Evolutionary conservation across 2,888 invertebrate species (phyloP).

Genomic region (Bombylius discolor): DNA sequence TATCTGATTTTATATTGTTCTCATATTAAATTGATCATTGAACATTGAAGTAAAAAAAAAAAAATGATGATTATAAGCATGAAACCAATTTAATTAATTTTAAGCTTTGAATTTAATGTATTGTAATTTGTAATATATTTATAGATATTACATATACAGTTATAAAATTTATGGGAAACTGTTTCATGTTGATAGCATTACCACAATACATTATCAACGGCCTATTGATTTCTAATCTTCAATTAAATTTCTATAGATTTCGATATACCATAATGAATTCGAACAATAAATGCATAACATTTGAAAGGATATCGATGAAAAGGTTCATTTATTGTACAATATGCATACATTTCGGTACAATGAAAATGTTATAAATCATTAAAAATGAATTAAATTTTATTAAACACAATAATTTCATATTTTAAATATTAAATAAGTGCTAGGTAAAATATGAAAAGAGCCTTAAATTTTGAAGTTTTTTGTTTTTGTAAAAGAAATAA

Average conservation of each 20-base stretch:
- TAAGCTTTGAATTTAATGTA: neutral
- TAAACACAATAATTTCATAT: too few species aligned
- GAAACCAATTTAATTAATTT: conserved; percentile 9
- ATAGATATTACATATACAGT: too few species aligned
- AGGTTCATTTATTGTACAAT: too few species aligned
- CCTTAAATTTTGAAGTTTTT: too few species aligned
- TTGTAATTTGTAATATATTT: neutral
- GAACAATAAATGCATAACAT: too few species aligned
- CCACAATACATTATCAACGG: conserved; percentile 8
- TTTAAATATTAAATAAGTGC: too few species aligned
- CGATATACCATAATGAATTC: neutral
- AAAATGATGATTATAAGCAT: neutral
- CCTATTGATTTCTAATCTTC: conserved; percentile 9
- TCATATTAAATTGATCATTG: conserved; percentile 36
- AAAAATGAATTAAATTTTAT: too few species aligned
- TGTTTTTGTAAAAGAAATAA: too few species aligned
- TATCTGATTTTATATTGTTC: conserved; percentile 29
- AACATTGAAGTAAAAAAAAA: conserved; percentile 17
- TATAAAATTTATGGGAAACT: neutral
- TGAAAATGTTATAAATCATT: too few species aligned
- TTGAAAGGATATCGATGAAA: too few species aligned
- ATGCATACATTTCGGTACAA: too few species aligned
- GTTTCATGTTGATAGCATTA: neutral
- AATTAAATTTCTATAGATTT: neutral
- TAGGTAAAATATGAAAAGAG: too few species aligned